Base-by-base conservation (phyloP, 2,888 invertebrate species). In the Lysandra bellargus region DNA sequence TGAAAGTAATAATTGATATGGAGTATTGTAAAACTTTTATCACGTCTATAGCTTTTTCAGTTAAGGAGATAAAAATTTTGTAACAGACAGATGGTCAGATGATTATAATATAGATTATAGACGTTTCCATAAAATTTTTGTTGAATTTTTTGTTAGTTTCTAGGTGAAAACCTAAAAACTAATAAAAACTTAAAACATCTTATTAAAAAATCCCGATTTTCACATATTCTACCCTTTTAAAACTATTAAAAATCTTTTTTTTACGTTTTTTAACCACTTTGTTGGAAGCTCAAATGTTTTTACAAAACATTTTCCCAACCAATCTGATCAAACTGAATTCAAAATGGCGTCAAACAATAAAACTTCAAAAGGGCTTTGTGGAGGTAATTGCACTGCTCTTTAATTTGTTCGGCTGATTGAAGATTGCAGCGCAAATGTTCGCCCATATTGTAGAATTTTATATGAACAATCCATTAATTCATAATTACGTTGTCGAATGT, bases 391-490 rank as follows among this genome's bases (percentile, higher is more conserved):
- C 69, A 17, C 69, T 4, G 17, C 69, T 69, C 69, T 75, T 75
- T 75, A 75, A 75, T 75, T 75, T 75, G 49, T 49, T 30, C 75
- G 49, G n/a, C 75, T 75, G 49, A 75, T 75, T 49, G 75, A 75
- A 75, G 75, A 44, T 23, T 44, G 75, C 44, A 69, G 14, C 30
- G 64, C 30, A 30, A 30, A 69, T 37, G 33, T 23, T 30, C 9
- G 6, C 61, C 23, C 61, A 17, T 17, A 57, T 57, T 57, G 7
- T 61, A 61, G 61, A 17, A 69, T 69, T 69, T 64, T 17, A 69
- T 69, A 69, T 12, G 33, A 37, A 69, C 23, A 69, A 14, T 33
- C 33, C 17, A 30, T 12, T 64, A 64, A 17, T 23, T n/a, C 6
- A n/a, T 23, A 7, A 23, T 61, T n/a, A 17, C 17, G 57, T 17